phyloP scores from a whole-genome alignment of 2,113 vertebrate genomes.

The Pygoscelis adeliae region DNA sequence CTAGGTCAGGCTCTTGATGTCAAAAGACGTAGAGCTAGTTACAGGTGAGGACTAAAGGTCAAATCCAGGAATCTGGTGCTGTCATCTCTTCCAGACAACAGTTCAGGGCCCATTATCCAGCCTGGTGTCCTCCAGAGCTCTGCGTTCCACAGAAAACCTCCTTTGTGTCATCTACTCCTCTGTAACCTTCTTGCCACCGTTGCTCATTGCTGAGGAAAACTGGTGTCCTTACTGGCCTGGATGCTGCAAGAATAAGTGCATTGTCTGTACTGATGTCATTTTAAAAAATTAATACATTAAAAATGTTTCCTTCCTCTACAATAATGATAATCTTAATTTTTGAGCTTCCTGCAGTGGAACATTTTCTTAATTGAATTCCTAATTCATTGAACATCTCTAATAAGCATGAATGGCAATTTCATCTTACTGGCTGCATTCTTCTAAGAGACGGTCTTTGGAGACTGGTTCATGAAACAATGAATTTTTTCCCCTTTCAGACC shows the following conservation, averaged over 20 bases:
- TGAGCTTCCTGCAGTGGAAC: constrained; percentile 57
- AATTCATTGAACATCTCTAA: constrained; percentile 41
- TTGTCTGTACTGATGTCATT: neutral
- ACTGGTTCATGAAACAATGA: neutral
- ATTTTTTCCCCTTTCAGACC: neutral
- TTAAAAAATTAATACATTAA: neutral
- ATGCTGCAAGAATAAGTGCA: neutral
- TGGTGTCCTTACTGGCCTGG: neutral
- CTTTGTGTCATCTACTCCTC: neutral
- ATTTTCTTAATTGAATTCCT: constrained; percentile 65
- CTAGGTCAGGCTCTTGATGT: neutral
- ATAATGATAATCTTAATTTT: constrained; percentile 40
- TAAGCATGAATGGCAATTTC: constrained; percentile 51
- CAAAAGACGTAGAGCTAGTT: neutral
- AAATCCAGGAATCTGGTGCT: neutral
- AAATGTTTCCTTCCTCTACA: constrained; percentile 58
- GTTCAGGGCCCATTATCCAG: neutral
- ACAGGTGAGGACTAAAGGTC: neutral
- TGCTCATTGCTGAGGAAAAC: neutral
- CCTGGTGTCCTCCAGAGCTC: neutral
- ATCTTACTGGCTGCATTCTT: neutral
- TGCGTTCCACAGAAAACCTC: neutral
- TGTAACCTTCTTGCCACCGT: neutral
- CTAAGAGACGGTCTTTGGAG: neutral
- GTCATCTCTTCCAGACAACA: neutral